Base-by-base conservation (phyloP, 2,888 invertebrate species). In the Dryococelus australis region DNA sequence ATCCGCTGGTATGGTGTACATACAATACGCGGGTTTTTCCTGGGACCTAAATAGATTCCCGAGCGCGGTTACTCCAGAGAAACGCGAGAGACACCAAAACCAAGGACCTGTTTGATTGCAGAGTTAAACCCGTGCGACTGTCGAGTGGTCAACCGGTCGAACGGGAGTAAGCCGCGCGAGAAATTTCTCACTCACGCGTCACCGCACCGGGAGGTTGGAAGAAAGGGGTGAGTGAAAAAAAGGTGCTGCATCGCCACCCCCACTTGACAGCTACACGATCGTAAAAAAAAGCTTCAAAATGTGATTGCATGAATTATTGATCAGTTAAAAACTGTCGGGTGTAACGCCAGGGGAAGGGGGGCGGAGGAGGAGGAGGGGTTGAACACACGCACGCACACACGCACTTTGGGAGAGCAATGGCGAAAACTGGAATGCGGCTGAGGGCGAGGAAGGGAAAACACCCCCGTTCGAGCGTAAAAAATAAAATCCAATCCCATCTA, bases 291-390 rank as follows among this genome's bases (percentile, higher is more conserved):
- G 83, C 28, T 83, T 27, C 83, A 43, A 43, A 83, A 83, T 83
- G 83, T 83, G 83, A 83, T 83, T 83, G 83, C 83, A 83, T 83
- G 83, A 83, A 83, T 83, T 83, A 83, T 83, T 83, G 83, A 83
- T 35, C 83, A 83, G 83, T 83, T 83, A 83, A 83, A 83, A 83
- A 35, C 43, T 43, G 28, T 35, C 35, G 43, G 43, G 80, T 16
- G 24, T 80, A 24, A 16, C 16, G 80, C 24, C 35, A 35, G 35
- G 1, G 35, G 35, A 3, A 1, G 4, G 4, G 35, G 4, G 35
- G 35, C 1, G 35, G 35, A 4, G 35, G 2, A 35, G 4, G 35
- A 35, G 35, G 35, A 35, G 35, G 35, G 35, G 35, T 1, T 4
- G 35, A 1, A 35, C 35, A 4, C 35, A 35, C 35, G 35, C 35